Evolutionary conservation across 2,797 vertebrate genomes (phyloP).

Genomic region (Acanthurus leucopareius): DNA sequence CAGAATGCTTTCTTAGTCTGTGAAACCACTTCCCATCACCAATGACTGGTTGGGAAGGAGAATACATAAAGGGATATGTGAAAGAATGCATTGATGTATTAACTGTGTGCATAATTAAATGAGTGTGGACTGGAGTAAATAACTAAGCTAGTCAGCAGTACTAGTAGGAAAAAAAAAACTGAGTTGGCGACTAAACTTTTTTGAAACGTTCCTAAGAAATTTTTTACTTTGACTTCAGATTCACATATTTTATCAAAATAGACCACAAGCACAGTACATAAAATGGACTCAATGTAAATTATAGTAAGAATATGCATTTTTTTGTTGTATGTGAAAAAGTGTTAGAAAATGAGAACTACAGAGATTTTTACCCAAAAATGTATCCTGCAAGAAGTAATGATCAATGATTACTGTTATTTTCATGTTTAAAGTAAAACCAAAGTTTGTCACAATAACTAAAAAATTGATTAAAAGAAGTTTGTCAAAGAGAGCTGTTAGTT

Average conservation of each 20-base stretch:
- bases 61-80: conserved; percentile 33
- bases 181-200: too few relatives aligned
- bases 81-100: conserved; percentile 18
- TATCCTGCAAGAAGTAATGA: too few relatives aligned
- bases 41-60: conserved; percentile 28
- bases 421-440: background rate
- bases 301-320: too few relatives aligned
- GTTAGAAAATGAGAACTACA: too few relatives aligned
- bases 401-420: background rate
- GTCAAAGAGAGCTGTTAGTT: too few relatives aligned
- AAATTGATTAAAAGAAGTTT: too few relatives aligned
- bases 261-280: background rate
- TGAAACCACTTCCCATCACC: conserved; percentile 64
- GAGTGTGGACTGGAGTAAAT: background rate
- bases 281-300: background rate
- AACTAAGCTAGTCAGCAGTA: background rate
- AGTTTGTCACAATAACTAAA: too few relatives aligned
- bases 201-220: background rate
- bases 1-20: conserved; percentile 64
- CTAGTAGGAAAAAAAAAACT: too few relatives aligned
- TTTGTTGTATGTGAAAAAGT: too few relatives aligned
- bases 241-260: background rate
- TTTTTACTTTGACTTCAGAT: background rate
- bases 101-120: background rate
- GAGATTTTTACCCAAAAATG: too few relatives aligned